Base-by-base conservation (phyloP, 2,113 vertebrate species). In the Nerophis ophidion region DNA sequence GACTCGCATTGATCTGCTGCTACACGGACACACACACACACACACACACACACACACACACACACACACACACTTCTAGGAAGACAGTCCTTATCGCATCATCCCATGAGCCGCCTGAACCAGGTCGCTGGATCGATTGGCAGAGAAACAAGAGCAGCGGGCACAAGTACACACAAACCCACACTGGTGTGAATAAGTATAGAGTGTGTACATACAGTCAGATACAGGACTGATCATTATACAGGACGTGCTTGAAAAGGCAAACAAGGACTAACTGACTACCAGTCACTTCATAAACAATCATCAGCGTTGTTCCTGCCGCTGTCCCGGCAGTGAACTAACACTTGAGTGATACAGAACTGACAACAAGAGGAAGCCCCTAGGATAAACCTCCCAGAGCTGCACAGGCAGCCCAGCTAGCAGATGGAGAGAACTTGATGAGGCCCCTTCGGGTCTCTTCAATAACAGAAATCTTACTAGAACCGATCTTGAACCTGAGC, bases 1-100 rank as follows among this genome's bases (percentile, higher is more conserved):
- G 74, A 77, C 69, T 64, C 1, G 60, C 78, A 88, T 85, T 75
- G 84, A 88, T 86, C 83, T 56, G 46, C 68, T 75, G 61, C 58
- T 59, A 47, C 72, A 72, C 49, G 1, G 19, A 60, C 70, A 61
- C 55, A 61, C 26, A 65, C 60, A 63, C 63, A 34, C 61, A 0
- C 60, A 34, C 56, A 53, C 53, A 58, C 40, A 14, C 65, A 55
- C 44, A 38, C 52, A 49, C 60, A 48, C 66, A 56, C 50, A 46
- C 63, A 62, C 69, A 63, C 47, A 9, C 71, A 47, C 63, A 56
- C 79, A 52, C 65, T 66, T 50, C 46, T 17, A 79, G 71, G 66
- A 76, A 70, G 64, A 56, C 63, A 77, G 74, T 83, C 69, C 81
- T 88, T 85, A 86, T 86, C 83, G 46, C 81, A 72, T 74, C 75